Base-by-base conservation (phyloP, 1,140 invertebrate genomes). In the Linepithema humile region DNA sequence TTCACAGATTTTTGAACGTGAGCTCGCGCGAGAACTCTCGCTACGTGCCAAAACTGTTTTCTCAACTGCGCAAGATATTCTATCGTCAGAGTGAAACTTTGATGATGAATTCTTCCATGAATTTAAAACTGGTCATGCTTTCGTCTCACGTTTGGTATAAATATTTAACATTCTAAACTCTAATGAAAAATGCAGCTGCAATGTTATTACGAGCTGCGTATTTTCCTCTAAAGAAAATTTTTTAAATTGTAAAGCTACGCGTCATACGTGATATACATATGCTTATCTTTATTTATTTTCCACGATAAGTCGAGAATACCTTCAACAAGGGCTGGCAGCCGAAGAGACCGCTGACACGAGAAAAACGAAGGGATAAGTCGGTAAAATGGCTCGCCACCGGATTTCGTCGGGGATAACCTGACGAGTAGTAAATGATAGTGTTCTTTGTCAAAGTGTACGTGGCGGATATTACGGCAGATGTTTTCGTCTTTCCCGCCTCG, bases 381-480 rank as follows among this genome's bases (percentile, higher is more conserved):
- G 62, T 20, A 40, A 78, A 78, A 78, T 29, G 64, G 48, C 64
- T 15, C 17, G 64, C 48, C 38, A 43, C 23, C 64, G 75, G 75
- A 80, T 80, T 80, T 70, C 2, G n/a, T 23, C 48, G 7, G 6
- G 75, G 38, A 80, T 80, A 70, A 70, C 35, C 64, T 57, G 75
- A 80, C 75, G 75, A 72, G 57, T 85, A 40, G 83, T 85, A 85
- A 59, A 82, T 85, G 75, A 75, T 55, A 35, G 65, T 82, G 65
- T 85, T 85, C 77, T 70, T 82, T 59, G 67, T 64, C 64, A 84
- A 69, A 74, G 82, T 83, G 32, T 80, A 84, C 65, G 65, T 70
- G 78, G 45, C 55, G 48, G 59, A 82, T 85, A 85, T 85, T 85
- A 62, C 74, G 45, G 77, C 67, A 83, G 69, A 69, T 85, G 69